Evolutionary conservation across 2,113 vertebrate species (phyloP).

Genomic region (Chamaea fasciata): DNA sequence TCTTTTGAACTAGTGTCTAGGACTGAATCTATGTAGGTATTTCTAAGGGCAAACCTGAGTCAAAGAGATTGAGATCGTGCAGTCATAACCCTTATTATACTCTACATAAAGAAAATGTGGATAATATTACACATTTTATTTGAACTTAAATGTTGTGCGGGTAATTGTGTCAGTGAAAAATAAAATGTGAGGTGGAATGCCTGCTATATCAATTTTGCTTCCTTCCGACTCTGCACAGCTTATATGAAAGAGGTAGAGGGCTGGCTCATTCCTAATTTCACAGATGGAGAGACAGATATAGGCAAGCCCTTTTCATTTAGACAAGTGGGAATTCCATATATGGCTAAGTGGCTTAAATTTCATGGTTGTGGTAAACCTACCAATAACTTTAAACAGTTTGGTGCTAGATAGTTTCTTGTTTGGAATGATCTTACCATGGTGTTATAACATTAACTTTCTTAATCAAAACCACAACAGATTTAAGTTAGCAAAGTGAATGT

Average conservation of each 20-base stretch:
- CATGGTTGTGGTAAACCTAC: background rate
- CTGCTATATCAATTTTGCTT: background rate
- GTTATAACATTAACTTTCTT: background rate
- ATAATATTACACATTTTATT: background rate
- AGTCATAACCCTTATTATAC: background rate
- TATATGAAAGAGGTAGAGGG: background rate
- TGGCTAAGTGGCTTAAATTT: background rate
- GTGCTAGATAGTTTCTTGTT: background rate
- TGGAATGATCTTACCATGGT: background rate
- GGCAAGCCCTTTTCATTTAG: background rate
- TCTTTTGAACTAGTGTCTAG: background rate
- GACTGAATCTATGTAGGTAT: background rate
- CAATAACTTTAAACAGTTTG: background rate
- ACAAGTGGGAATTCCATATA: background rate
- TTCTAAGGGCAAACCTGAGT: background rate
- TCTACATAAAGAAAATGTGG: background rate
- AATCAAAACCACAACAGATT: background rate
- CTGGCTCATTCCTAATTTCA: background rate
- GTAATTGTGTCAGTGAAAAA: background rate
- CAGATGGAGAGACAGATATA: background rate
- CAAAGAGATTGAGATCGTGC: background rate
- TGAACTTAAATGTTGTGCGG: background rate
- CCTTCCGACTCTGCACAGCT: background rate
- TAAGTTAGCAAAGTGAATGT: background rate
- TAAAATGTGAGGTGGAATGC: background rate